Evolutionary conservation across 1,140 invertebrate species (phyloP), one percentile per base, ranked within the genome.

Genomic region (Andricus grossulariae): DNA sequence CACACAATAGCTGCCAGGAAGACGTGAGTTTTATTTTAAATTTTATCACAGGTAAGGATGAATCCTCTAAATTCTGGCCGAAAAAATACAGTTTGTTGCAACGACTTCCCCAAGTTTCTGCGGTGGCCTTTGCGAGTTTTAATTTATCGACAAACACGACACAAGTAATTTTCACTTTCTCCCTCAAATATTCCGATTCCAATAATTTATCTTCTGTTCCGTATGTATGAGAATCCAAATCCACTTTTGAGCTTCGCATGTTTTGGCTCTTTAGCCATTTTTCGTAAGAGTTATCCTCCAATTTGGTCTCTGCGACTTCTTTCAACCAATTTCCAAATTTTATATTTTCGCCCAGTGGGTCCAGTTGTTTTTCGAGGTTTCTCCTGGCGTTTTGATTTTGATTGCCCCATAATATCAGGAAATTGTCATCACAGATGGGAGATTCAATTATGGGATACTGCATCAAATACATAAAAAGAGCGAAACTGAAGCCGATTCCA

Each of bases 1-100:
- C 86, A 50, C 92, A 93, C 3, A 93, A 82, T 5, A 90, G 55
- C 70, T 91, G 90, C 90, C 91, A 93, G 0, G 92, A 92, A 6
- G 92, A 92, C 1, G 87, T 84, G 2, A 89, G 76, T 55, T 90
- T 90, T 3, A 79, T 77, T 6, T 83, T 73, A 49, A 88, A 85
- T 77, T 87, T 88, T 19, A 89, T 84, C 18, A 90, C 75, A 50
- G 85, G 81, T 12, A 89, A 21, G 16, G 80, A 25, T 0, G 75
- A 12, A 25, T 88, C 74, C 16, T 76, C 0, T 84, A 54, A 39
- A 18, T 74, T 16, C 50, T 74, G 19, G 73, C 85, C 85, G 81
- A 92, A 89, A 72, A 88, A 92, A 72, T 89, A 86, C 10, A 91
- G 72, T n/a, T 83, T 84, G 60, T 91, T 91, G 74, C 91, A 92